phyloP scores from a whole-genome alignment of 2,797 vertebrate genomes.

The Cuniculus paca region DNA sequence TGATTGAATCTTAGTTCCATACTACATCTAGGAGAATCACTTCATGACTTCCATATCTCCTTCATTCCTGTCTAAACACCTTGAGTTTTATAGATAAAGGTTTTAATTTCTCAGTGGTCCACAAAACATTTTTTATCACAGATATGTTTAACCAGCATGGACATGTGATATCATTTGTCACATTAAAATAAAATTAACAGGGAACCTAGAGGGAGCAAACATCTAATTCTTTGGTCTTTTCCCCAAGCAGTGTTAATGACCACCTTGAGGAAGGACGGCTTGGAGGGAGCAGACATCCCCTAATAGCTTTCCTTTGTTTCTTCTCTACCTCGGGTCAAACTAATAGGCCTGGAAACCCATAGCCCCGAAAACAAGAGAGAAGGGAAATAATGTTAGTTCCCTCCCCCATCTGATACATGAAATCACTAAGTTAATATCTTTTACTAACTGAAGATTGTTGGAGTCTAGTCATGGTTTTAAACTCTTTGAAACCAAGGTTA shows the following conservation, averaged over 20 bases:
- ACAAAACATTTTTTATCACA: slow-evolving; percentile 36
- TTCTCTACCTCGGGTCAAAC: neutral
- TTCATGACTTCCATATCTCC: slow-evolving; percentile 13
- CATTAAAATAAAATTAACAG: slow-evolving; percentile 42
- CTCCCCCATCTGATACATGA: neutral
- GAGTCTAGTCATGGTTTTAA: neutral
- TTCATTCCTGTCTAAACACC: slow-evolving; percentile 16
- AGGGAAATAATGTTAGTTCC: neutral
- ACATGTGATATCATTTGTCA: neutral
- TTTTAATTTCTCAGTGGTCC: slow-evolving; percentile 1
- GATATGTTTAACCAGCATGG: neutral
- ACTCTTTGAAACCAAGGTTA: slow-evolving; percentile 17
- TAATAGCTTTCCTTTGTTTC: neutral
- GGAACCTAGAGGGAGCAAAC: neutral
- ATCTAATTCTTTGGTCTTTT: neutral
- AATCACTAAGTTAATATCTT: slow-evolving; percentile 1
- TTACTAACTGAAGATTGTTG: neutral
- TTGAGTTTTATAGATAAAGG: neutral
- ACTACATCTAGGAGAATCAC: slow-evolving; percentile 1
- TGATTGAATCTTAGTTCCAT: slow-evolving; percentile 52
- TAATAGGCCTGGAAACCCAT: neutral
- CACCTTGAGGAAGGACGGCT: neutral
- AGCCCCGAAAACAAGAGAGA: neutral
- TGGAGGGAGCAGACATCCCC: neutral
- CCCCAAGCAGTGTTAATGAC: neutral